Evolutionary conservation across 2,113 vertebrate genomes (phyloP).

Genomic region (Phoxinus phoxinus): DNA sequence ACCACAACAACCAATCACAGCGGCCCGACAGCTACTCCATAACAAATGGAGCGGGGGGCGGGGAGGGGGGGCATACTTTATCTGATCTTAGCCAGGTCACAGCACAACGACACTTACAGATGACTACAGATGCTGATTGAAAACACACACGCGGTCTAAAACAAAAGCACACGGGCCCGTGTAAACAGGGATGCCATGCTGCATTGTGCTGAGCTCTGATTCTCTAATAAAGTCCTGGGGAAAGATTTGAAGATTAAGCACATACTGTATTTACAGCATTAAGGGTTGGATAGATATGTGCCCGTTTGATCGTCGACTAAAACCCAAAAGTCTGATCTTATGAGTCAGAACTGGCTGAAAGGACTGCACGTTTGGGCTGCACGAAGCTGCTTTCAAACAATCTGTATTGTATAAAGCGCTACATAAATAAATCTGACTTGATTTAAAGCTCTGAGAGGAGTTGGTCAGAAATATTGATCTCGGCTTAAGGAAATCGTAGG

Average conservation of each 20-base stretch:
- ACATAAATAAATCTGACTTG: too few relatives aligned
- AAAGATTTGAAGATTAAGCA: background rate
- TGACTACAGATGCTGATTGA: slow-evolving; percentile 60
- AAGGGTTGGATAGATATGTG: background rate
- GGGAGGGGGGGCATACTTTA: slow-evolving; percentile 66
- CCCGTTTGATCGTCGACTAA: background rate
- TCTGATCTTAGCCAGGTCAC: slow-evolving; percentile 75
- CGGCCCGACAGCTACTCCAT: slow-evolving; percentile 77
- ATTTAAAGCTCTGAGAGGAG: too few relatives aligned
- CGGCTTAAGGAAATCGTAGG: background rate
- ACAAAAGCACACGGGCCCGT: slow-evolving; percentile 16
- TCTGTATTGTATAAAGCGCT: too few relatives aligned
- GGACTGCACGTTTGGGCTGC: background rate
- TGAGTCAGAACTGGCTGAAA: background rate
- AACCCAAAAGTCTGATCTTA: background rate
- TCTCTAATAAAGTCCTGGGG: background rate
- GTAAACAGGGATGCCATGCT: slow-evolving; percentile 33
- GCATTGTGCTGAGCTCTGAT: background rate
- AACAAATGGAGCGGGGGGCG: slow-evolving; percentile 77
- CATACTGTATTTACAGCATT: background rate
- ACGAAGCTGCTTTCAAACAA: too few relatives aligned
- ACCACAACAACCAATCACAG: slow-evolving; percentile 79
- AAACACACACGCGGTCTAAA: slow-evolving; percentile 46
- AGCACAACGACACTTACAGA: slow-evolving; percentile 66
- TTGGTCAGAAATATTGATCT: background rate